Base-by-base conservation (phyloP, 2,888 invertebrate species). In the Chrysina gloriosa region DNA sequence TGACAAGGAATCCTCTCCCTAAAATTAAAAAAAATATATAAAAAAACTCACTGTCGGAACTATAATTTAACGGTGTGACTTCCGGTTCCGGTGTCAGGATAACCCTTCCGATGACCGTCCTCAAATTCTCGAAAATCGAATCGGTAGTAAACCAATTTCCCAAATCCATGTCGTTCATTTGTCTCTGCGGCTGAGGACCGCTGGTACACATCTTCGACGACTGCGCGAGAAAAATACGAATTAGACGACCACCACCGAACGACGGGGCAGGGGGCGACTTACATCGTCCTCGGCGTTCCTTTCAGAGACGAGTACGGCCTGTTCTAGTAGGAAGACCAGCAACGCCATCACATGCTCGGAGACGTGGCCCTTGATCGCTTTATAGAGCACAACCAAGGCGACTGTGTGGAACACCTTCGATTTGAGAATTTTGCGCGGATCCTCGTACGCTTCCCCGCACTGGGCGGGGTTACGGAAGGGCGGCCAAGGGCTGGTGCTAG, bases 281-380 rank as follows among this genome's bases (percentile, higher is more conserved):
- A 84, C 84, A 69, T 83, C 81, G 78, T 84, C 81, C 63, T 83
- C 82, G 16, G 80, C 79, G 63, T 80, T 74, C 74, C 83, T 81
- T 6, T 83, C 82, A 65, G 84, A 84, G 66, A 85, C 74, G 6
- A 77, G 87, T 4, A 95, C 89, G 27, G 94, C 92, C 82, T 95
- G 91, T 82, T 95, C 94, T 70, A 98, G 85, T 67, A 98, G 87
- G 82, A 95, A 96, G 11, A 97, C 87, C 54, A 93, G 89, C 68
- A 97, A 85, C 63, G 96, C 94, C 76, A 97, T 87, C 75, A 96
- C 90, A 82, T 96, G 95, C 83, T 98, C 97, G 50, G 95, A 92
- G 67, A 93, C 87, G 70, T 88, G 87, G 1, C 63, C 58, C 78
- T 90, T 89, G 61, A 94, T 91, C 68, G 94, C 94, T 80, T 95